A percentile compares a stretch with the other conserved stretches of the same genome.
phyloP scores from a whole-genome alignment of 1,140 invertebrate genomes.

The Lepeophtheirus salmonis region DNA sequence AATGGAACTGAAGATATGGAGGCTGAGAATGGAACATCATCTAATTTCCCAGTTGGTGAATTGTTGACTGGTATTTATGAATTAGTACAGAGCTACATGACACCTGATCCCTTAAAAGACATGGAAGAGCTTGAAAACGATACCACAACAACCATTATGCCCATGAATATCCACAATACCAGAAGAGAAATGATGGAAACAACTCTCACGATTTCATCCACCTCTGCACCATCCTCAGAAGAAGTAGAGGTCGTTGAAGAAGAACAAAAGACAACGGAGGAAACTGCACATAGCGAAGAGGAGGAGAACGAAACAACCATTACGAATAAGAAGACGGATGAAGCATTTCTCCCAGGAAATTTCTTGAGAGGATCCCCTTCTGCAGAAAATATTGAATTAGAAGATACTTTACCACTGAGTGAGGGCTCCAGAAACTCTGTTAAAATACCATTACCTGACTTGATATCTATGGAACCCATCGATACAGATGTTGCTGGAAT shows the following conservation, averaged over 20 bases:
- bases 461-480: too few species aligned
- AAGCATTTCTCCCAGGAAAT: background rate
- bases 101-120: background rate
- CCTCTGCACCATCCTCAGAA: background rate
- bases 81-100: background rate
- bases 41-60: background rate
- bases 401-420: too few species aligned
- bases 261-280: background rate
- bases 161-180: conserved; percentile 2
- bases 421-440: too few species aligned
- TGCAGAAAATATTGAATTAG: too few species aligned
- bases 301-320: background rate
- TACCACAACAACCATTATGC: background rate
- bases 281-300: background rate
- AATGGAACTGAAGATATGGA: background rate
- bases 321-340: background rate
- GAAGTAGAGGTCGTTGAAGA: too few species aligned
- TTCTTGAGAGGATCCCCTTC: background rate
- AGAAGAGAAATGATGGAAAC: background rate
- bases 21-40: background rate
- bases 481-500: too few species aligned
- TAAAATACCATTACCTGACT: too few species aligned
- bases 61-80: conserved; percentile 5
- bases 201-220: background rate
- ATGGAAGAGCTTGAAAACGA: background rate